Base-by-base conservation (phyloP, 2,113 vertebrate species). In the Syngnathus floridae region DNA sequence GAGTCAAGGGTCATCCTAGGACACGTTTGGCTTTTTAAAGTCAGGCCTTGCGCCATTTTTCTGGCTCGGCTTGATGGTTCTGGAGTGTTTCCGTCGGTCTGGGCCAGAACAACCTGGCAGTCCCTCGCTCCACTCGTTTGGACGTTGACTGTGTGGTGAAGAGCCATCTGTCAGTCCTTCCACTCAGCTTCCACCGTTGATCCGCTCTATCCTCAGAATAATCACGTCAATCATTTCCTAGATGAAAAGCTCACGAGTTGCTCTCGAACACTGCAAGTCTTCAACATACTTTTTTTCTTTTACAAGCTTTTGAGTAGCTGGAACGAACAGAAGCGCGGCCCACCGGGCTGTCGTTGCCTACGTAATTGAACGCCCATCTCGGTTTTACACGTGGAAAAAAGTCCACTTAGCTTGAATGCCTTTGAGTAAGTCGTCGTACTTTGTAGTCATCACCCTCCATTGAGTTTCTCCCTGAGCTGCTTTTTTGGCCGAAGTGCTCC, bases 31-130 rank as follows among this genome's bases (percentile, higher is more conserved):
- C 21, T 76, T 56, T 54, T 64, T 78, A 86, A 80, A 61, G 66
- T 31, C 26, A 31, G 26, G 26, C 26, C 26, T 31, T 3, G 26
- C 70, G 78, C 78, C 61, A 75, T 62, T 73, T 67, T 46, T 72
- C 75, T 80, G 71, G 66, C 41, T 55, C 65, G 48, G 73, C 46
- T 78, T 60, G 52, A 45, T 68, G 54, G 48, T 67, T 83, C 75
- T 74, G 77, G 79, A 73, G 78, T 69, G 51, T 84, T 85, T 88
- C 77, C 76, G 80, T 62, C 55, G 48, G 61, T 37, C 48, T 46
- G 71, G 71, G 61, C 75, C 74, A 81, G 65, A 75, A 68, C 71
- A 59, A 55, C 64, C 66, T 65, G 54, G 49, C 64, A 62, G 69
- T 64, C 48, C 55, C 40, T 22, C 75, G 46, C 66, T 72, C 61